phyloP scores from a whole-genome alignment of 2,113 vertebrate species.

The Apodemus speciosus region DNA sequence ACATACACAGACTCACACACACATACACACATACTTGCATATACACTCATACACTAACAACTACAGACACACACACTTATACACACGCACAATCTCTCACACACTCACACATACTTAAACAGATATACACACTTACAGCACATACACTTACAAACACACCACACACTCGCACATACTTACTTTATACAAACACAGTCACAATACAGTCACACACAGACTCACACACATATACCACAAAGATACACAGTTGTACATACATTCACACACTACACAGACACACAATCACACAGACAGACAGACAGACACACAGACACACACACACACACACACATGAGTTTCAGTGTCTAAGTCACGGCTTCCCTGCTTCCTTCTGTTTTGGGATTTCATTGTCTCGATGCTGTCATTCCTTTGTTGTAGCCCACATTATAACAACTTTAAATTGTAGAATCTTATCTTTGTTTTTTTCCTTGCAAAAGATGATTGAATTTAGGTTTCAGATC shows the following conservation, averaged over 20 bases:
- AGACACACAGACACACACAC: neutral
- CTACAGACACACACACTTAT: neutral
- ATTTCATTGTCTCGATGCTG: conserved; percentile 9
- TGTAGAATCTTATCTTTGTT: conserved; percentile 40
- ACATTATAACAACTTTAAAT: conserved; percentile 2
- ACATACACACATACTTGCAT: neutral
- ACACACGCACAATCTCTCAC: no score
- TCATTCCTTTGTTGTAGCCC: conserved; percentile 27
- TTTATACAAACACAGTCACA: neutral
- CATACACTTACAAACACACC: neutral
- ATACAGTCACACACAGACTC: neutral
- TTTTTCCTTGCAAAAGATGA: conserved; percentile 52
- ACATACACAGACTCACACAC: neutral
- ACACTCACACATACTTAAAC: neutral
- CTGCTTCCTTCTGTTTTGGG: neutral
- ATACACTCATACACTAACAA: neutral
- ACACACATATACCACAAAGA: neutral
- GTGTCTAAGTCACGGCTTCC: neutral
- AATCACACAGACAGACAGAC: no score
- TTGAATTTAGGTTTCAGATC: conserved; percentile 31
- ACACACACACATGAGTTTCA: neutral
- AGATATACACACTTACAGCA: neutral
- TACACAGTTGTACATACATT: neutral
- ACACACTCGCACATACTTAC: neutral
- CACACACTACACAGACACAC: no score